Percentiles rank a stretch among this genome's conserved stretches.
These are phyloP conservation scores for Sycon ciliatum DNA, from an alignment of 37 sponge, comb jelly and placozoan species.

Conservation along the genomic window DNA sequence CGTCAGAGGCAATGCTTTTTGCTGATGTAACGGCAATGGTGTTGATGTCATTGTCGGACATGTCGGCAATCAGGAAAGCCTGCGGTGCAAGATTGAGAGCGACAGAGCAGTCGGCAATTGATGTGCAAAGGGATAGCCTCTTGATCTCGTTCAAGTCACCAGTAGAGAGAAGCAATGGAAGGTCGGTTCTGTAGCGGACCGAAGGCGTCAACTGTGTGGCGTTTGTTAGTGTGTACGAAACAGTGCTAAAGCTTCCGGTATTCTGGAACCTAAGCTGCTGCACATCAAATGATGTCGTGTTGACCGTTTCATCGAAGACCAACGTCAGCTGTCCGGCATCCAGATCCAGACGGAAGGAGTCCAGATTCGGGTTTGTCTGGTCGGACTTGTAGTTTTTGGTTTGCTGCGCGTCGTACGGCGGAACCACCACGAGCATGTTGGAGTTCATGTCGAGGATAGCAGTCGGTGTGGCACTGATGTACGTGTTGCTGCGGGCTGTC, in stretches of 20 bases:
- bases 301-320: conserved; percentile 67
- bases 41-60: not conserved
- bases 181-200: conserved; percentile 23
- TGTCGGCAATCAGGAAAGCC: not conserved
- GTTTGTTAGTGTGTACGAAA: conserved; percentile 15
- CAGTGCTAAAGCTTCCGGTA: not conserved
- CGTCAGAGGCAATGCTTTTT: conserved; percentile 20
- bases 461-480: conserved; percentile 28
- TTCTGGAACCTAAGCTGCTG: conserved; percentile 50
- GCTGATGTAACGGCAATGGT: not conserved
- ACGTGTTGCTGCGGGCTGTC: conserved; percentile 29
- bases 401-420: conserved; percentile 20
- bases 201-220: conserved; percentile 22
- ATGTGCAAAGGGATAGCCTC: conserved; percentile 33
- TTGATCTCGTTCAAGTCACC: conserved; percentile 67
- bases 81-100: conserved; percentile 17
- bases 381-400: conserved; percentile 43
- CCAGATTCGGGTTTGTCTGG: conserved; percentile 41
- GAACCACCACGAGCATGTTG: conserved; percentile 32
- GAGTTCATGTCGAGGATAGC: conserved; percentile 52
- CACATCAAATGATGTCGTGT: conserved; percentile 37
- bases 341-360: conserved; percentile 58
- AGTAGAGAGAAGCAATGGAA: conserved; percentile 35
- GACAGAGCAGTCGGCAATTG: conserved; percentile 37
- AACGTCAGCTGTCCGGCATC: conserved; percentile 36